Conservation (phyloP, 1,140 invertebrate species). For the Drosophila navojoa region DNA sequence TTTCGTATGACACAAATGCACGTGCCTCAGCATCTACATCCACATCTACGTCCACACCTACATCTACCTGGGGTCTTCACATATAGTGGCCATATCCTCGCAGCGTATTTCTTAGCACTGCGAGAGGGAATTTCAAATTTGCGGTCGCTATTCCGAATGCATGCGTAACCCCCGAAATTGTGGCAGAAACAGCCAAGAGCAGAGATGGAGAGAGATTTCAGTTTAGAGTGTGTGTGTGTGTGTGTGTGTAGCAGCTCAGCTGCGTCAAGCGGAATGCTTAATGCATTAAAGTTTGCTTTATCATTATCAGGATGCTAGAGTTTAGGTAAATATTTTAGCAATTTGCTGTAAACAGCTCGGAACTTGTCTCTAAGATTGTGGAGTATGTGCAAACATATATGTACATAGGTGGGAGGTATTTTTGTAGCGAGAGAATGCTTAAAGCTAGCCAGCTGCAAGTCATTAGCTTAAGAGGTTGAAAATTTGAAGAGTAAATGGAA, state of each 20-base stretch:
- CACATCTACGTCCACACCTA: not conserved
- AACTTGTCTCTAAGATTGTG: too few relatives aligned
- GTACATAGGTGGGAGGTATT: too few relatives aligned
- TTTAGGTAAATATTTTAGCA: not conserved
- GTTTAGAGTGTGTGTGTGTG: not conserved
- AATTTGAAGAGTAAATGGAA: too few relatives aligned
- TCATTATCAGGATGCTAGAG: not conserved
- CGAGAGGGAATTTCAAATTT: slow-evolving; percentile 44
- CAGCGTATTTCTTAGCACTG: slow-evolving; percentile 27
- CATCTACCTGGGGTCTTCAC: not conserved
- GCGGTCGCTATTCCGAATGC: slow-evolving; percentile 43
- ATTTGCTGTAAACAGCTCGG: too few relatives aligned
- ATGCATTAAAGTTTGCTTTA: slow-evolving; percentile 17
- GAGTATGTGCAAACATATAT: too few relatives aligned
- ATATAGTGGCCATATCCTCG: slow-evolving; percentile 8
- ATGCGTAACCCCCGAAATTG: slow-evolving; percentile 24
- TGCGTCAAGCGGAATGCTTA: slow-evolving; percentile 22
- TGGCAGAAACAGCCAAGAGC: slow-evolving; percentile 1
- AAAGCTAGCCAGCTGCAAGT: too few relatives aligned
- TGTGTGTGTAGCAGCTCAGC: not conserved
- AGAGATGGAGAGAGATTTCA: too few relatives aligned
- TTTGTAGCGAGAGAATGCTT: too few relatives aligned
- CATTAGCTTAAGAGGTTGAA: too few relatives aligned
- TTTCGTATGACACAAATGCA: slow-evolving; percentile 29
- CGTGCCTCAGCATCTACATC: not conserved